Conservation (phyloP, 2,797 vertebrate species). For the Echeneis naucrates region DNA sequence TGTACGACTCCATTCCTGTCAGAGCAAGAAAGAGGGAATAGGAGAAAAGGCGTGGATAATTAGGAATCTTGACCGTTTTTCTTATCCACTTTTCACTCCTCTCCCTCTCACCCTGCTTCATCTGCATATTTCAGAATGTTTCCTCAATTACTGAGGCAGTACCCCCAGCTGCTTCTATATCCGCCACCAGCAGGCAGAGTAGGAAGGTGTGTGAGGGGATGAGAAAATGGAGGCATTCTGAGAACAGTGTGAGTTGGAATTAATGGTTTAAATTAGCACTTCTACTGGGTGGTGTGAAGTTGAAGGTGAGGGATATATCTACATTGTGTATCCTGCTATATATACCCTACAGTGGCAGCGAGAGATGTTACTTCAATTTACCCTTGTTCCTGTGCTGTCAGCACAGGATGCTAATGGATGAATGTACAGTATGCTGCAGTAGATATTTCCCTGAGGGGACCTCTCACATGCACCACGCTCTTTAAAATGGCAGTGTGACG, state of each 20-base stretch:
- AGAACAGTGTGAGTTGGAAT: constrained; percentile 74
- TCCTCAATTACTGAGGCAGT: constrained; percentile 77
- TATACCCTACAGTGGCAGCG: background rate
- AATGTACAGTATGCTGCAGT: constrained; percentile 17
- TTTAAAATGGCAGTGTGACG: constrained; percentile 24
- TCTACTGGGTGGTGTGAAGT: constrained; percentile 31
- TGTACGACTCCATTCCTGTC: constrained; percentile 53
- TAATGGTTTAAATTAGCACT: constrained; percentile 70
- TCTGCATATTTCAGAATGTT: constrained; percentile 84
- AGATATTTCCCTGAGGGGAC: constrained; percentile 20
- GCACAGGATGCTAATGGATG: constrained; percentile 19
- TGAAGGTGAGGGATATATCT: constrained; percentile 31
- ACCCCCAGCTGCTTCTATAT: constrained; percentile 68
- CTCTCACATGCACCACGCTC: constrained; percentile 1
- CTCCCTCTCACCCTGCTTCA: constrained; percentile 73
- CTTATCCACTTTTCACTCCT: constrained; percentile 57
- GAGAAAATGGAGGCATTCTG: constrained; percentile 57
- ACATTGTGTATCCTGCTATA: constrained; percentile 15
- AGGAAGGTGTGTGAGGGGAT: constrained; percentile 45
- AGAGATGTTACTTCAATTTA: constrained; percentile 3
- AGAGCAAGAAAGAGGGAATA: constrained; percentile 49
- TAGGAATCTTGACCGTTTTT: constrained; percentile 77
- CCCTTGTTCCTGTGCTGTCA: constrained; percentile 16
- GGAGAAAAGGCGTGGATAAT: constrained; percentile 66
- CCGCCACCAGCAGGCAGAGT: constrained; percentile 66